These are phyloP conservation scores for Cepaea nemoralis DNA, from an alignment of 1,140 invertebrate species.

Conservation along the genomic window DNA sequence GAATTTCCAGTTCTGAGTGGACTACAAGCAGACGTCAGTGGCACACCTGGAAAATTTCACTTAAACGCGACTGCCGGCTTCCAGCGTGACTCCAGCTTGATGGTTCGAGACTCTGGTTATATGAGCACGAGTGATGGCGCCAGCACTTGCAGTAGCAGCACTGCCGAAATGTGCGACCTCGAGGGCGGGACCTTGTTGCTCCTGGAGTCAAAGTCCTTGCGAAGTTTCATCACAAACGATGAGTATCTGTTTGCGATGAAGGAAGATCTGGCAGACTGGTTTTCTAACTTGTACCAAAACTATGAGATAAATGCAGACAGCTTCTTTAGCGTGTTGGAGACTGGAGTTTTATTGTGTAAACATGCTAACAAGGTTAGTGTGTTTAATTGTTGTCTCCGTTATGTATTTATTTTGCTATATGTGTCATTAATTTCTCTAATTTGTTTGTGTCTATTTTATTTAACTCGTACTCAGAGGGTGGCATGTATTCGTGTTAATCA, in stretches of 20 bases:
- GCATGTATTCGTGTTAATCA: too few relatives aligned
- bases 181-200: slow-evolving; percentile 56
- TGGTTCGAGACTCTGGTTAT: slow-evolving; percentile 23
- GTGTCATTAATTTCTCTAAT: too few relatives aligned
- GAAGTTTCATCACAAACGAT: slow-evolving; percentile 69
- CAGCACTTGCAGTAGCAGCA: slow-evolving; percentile 40
- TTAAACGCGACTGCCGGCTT: not conserved
- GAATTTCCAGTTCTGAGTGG: not conserved
- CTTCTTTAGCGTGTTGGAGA: slow-evolving; percentile 87
- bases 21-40: not conserved
- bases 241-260: slow-evolving; percentile 73
- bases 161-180: slow-evolving; percentile 33
- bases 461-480: too few relatives aligned
- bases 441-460: too few relatives aligned
- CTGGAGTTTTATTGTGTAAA: slow-evolving; percentile 90
- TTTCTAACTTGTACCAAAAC: slow-evolving; percentile 88
- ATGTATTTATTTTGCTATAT: too few relatives aligned
- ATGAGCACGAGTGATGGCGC: slow-evolving; percentile 31
- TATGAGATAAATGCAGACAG: slow-evolving; percentile 86
- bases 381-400: too few relatives aligned
- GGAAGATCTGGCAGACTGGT: slow-evolving; percentile 95
- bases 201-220: slow-evolving; percentile 68
- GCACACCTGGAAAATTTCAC: not conserved
- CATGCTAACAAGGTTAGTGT: slow-evolving; percentile 82
- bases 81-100: not conserved